Conservation (phyloP, 2,113 vertebrate species). For the Noturus placidus region DNA sequence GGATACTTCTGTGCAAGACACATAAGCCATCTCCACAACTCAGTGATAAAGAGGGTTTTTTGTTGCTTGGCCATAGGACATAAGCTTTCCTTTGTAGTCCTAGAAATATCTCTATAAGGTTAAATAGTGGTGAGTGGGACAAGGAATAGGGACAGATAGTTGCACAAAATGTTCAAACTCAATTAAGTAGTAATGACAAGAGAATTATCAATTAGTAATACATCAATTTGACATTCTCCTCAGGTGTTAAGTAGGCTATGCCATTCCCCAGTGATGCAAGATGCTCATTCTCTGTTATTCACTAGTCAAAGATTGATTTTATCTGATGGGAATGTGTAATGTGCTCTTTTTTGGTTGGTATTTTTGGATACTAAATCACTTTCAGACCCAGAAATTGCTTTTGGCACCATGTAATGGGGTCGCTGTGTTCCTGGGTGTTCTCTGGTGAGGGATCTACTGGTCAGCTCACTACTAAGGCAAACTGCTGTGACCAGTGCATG, state of each 20-base stretch:
- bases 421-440: slow-evolving; percentile 65
- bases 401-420: slow-evolving; percentile 49
- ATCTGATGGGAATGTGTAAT: slow-evolving; percentile 1
- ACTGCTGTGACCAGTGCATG: slow-evolving; percentile 36
- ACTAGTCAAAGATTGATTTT: neutral
- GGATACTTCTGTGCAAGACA: neutral
- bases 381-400: slow-evolving; percentile 58
- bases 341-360: slow-evolving; percentile 60
- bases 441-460: slow-evolving; percentile 58
- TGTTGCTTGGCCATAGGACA: neutral
- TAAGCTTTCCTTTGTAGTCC: neutral
- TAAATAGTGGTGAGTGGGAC: slow-evolving; percentile 11
- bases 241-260: neutral
- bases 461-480: neutral
- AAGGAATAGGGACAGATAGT: neutral
- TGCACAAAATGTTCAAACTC: neutral
- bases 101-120: neutral
- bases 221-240: neutral
- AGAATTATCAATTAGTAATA: slow-evolving; percentile 10
- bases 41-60: neutral
- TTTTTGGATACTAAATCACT: slow-evolving; percentile 66
- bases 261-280: neutral
- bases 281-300: neutral
- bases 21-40: neutral
- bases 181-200: slow-evolving; percentile 8